These are phyloP conservation scores for Athrips mouffetella DNA, from an alignment of 2,888 invertebrate species.

Conservation along the genomic window DNA sequence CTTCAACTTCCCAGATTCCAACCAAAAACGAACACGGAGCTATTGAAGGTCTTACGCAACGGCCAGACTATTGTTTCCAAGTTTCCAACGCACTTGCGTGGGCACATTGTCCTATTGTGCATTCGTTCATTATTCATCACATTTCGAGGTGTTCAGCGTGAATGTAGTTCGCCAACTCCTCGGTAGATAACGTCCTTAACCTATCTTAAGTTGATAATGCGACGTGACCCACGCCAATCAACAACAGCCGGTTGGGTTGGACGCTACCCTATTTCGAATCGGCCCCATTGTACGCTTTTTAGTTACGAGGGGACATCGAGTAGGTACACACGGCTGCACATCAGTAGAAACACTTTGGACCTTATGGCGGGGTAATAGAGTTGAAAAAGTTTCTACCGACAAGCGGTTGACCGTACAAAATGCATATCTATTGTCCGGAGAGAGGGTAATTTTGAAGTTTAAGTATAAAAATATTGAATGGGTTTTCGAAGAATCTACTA, in stretches of 20 bases:
- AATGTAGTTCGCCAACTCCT: too few relatives aligned
- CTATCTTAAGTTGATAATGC: constrained; percentile 8
- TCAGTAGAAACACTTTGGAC: too few relatives aligned
- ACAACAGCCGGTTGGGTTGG: constrained; percentile 1
- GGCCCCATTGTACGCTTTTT: constrained; percentile 10
- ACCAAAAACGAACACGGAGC: constrained; percentile 53
- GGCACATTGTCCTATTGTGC: constrained; percentile 49
- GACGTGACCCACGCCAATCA: constrained; percentile 9
- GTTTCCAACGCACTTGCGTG: constrained; percentile 41
- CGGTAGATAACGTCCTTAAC: constrained; percentile 5
- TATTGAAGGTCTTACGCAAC: constrained; percentile 50
- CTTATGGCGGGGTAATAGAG: too few relatives aligned
- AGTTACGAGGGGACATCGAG: constrained; percentile 6
- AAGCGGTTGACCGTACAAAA: too few relatives aligned
- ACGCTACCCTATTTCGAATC: constrained; percentile 8
- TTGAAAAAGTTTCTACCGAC: too few relatives aligned
- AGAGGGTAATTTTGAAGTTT: too few relatives aligned
- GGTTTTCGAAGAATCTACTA: too few relatives aligned
- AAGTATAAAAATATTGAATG: too few relatives aligned
- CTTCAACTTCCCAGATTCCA: constrained; percentile 38
- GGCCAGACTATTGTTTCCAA: too few relatives aligned
- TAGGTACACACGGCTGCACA: constrained; percentile 4
- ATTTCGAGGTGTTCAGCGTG: too few relatives aligned
- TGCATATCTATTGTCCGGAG: too few relatives aligned
- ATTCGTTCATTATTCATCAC: neutral